Percentiles rank a stretch among this genome's conserved stretches.
phyloP scores from a whole-genome alignment of 2,113 vertebrate genomes.

The Pterocles burchelli region DNA sequence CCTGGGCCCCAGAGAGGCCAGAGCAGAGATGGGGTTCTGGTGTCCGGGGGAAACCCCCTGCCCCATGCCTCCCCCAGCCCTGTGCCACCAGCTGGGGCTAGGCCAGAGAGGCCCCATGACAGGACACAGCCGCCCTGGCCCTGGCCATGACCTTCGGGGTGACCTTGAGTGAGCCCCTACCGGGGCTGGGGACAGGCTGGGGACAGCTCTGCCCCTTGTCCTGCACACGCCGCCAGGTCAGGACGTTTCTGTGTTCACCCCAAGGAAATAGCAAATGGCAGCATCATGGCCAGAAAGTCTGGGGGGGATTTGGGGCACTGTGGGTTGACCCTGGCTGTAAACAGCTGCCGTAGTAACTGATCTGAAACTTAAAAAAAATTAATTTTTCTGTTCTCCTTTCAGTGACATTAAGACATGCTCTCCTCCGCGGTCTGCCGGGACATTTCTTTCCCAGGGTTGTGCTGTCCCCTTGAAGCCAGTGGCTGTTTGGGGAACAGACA shows the following conservation, averaged over 20 bases:
- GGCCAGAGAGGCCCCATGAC: not conserved
- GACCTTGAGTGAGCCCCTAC: not conserved
- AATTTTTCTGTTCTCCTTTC: not conserved
- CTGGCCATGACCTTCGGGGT: slow-evolving; percentile 24
- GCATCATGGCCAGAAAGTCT: fast-evolving
- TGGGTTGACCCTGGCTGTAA: too few species aligned
- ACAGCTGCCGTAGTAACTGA: fast-evolving
- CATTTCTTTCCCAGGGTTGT: not conserved
- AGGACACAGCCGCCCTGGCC: not conserved
- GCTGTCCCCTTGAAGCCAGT: not conserved
- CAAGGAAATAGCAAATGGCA: not conserved
- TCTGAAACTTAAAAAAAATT: not conserved
- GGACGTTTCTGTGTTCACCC: fast-evolving
- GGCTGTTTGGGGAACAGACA: fast-evolving
- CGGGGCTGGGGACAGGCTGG: not conserved
- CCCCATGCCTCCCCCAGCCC: not conserved
- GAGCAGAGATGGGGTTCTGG: not conserved
- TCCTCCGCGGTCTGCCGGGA: not conserved
- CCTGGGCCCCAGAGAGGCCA: fast-evolving
- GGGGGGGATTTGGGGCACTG: too few species aligned
- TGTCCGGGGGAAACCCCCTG: not conserved
- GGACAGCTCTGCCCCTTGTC: not conserved
- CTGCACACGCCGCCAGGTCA: fast-evolving
- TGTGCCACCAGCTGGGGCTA: not conserved
- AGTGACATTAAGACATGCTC: fast-evolving